phyloP scores from a whole-genome alignment of 2,113 vertebrate species.

The Dasyurus viverrinus region DNA sequence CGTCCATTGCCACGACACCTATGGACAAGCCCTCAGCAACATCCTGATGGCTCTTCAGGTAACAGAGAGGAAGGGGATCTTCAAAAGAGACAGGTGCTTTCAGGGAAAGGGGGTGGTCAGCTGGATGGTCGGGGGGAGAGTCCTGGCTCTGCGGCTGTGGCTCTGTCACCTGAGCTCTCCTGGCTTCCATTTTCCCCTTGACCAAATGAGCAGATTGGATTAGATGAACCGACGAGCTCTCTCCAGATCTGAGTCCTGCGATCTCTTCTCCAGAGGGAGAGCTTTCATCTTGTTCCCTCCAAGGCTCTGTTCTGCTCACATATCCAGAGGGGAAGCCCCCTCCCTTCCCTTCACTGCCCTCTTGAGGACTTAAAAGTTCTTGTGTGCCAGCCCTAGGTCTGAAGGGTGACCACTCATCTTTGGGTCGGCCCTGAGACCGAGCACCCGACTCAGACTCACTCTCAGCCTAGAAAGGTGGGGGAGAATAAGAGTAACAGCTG shows the following conservation, averaged over 20 bases:
- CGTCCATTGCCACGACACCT: slow-evolving; percentile 98
- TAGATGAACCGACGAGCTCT: not conserved
- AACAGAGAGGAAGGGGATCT: not conserved
- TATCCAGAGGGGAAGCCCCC: not conserved
- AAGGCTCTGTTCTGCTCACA: not conserved
- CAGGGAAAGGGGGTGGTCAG: not conserved
- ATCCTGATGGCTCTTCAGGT: slow-evolving; percentile 96
- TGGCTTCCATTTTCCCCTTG: not conserved
- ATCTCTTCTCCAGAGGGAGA: not conserved
- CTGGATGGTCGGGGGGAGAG: not conserved
- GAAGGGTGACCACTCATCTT: not conserved
- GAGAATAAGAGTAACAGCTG: not conserved
- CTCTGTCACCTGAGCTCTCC: not conserved
- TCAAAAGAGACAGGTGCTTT: not conserved
- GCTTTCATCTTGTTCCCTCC: not conserved
- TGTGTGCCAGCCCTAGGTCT: not conserved
- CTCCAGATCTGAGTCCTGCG: not conserved
- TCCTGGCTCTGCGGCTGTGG: not conserved
- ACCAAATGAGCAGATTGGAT: not conserved
- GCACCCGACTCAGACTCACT: not conserved
- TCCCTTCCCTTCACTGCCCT: not conserved
- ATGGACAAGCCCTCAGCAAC: slow-evolving; percentile 97
- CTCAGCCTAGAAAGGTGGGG: not conserved
- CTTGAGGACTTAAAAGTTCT: not conserved
- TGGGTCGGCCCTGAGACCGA: not conserved